Percentiles rank a stretch among this genome's conserved stretches.
These are phyloP conservation scores for Leptatherina wallacei DNA, from an alignment of 2,797 vertebrate genomes.

Conservation along the genomic window DNA sequence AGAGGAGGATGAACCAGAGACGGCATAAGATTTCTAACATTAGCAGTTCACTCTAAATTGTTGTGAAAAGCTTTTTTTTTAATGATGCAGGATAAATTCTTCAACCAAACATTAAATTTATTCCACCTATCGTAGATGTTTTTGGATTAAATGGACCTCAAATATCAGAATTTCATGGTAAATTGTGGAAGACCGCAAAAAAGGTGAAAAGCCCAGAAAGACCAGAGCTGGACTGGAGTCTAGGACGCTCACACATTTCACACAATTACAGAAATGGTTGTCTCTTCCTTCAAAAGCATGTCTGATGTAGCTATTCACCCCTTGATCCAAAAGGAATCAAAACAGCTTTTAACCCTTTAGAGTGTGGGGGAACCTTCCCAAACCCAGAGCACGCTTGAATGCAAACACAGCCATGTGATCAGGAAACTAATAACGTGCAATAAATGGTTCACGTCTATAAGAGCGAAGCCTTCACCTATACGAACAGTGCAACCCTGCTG, in stretches of 20 bases:
- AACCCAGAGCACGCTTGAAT: slow-evolving; percentile 26
- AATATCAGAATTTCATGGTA: neutral
- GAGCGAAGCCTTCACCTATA: slow-evolving; percentile 24
- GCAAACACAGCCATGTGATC: slow-evolving; percentile 17
- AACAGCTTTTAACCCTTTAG: slow-evolving; percentile 39
- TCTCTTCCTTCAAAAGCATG: slow-evolving; percentile 55
- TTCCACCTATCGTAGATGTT: neutral
- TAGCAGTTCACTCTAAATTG: neutral
- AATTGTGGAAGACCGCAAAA: neutral
- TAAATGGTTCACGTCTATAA: slow-evolving; percentile 33
- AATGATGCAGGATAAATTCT: neutral
- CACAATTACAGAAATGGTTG: slow-evolving; percentile 49
- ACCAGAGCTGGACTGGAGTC: neutral
- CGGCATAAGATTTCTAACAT: neutral
- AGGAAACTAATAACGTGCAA: slow-evolving; percentile 2
- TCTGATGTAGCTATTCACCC: slow-evolving; percentile 64
- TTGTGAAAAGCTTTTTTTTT: neutral
- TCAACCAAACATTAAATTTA: neutral
- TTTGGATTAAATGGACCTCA: neutral
- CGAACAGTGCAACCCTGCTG: slow-evolving; percentile 23
- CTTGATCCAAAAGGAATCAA: slow-evolving; percentile 41
- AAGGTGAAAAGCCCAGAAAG: slow-evolving; percentile 15
- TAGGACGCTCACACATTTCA: slow-evolving; percentile 1
- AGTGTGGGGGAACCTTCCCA: neutral
- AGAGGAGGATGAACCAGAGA: slow-evolving; percentile 20